Base-by-base conservation (phyloP, 1,140 invertebrate genomes). In the Microplitis demolitor region DNA sequence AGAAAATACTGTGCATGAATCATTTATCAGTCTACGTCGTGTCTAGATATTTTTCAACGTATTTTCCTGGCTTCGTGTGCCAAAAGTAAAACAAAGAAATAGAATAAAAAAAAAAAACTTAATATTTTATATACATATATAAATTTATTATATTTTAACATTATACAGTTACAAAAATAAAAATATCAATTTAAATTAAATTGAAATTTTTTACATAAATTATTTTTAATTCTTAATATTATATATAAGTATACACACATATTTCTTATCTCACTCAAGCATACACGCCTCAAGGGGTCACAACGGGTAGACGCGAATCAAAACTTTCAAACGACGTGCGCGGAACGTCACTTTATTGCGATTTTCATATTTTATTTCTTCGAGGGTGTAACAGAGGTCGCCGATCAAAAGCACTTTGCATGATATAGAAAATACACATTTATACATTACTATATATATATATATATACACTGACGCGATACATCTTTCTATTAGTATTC, bases 311-410 rank as follows among this genome's bases (percentile, higher is more conserved):
- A 51, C 68, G 58, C 45, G 58, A 73, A 76, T 76, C 63, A 71
- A 76, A 76, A 76, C 71, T 71, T 73, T 76, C 37, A 39, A 62
- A 14, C 58, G 63, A 64, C 70, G 66, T 35, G 16, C 37, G 34
- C 50, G 31, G 63, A 54, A 51, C 37, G 74, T 33, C 31, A 69
- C 60, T 76, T 76, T 74, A 76, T 76, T 76, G 69, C 71, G 66
- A 74, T 74, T 76, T 76, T 76, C 62, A 76, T 76, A 76, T 76
- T 74, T 76, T 66, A 76, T 76, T 67, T 54, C 11, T 39, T 14
- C 45, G 60, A 69, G 24, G 54, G 58, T 14, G 45, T 58, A 63
- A 70, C 69, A 62, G 50, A 58, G n/a, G 14, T 8, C 54, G 58
- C 33, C 66, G 69, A 66, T 69, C 66, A 72, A 75, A 73, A 77